Evolutionary conservation across 2,888 invertebrate species (phyloP).

Genomic region (Hyles lineata): DNA sequence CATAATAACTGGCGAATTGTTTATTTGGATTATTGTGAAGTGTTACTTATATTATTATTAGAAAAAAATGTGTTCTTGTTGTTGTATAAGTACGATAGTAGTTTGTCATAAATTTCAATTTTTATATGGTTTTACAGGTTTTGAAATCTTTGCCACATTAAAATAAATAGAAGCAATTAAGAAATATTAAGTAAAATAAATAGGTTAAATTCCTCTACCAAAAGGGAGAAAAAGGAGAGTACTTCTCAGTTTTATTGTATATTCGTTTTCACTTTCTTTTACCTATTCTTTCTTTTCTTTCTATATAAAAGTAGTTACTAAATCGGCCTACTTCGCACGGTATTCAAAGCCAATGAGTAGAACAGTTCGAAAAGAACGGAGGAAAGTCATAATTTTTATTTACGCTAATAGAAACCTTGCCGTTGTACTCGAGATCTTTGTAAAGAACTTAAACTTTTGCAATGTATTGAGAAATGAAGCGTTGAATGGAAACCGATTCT

Average conservation of each 20-base stretch:
- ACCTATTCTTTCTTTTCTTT: not conserved
- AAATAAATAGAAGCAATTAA: too few species aligned
- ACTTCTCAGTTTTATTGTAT: not conserved
- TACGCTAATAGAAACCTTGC: conserved; percentile 7
- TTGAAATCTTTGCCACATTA: too few species aligned
- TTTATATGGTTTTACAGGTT: too few species aligned
- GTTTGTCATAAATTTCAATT: too few species aligned
- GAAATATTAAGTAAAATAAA: too few species aligned
- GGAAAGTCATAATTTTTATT: conserved; percentile 18
- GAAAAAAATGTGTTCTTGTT: too few species aligned
- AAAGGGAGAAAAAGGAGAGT: too few species aligned
- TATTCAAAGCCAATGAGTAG: conserved; percentile 3
- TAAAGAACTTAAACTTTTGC: conserved; percentile 19
- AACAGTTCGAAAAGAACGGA: not conserved
- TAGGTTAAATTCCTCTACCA: too few species aligned
- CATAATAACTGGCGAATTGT: too few species aligned
- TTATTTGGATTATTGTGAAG: too few species aligned
- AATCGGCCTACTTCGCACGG: not conserved
- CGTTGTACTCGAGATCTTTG: conserved; percentile 5
- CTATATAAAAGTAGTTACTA: not conserved
- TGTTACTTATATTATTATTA: too few species aligned
- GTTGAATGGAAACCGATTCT: conserved; percentile 44
- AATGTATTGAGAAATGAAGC: conserved; percentile 30
- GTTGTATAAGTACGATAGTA: too few species aligned
- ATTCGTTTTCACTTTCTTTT: not conserved